Evolutionary conservation across 2,113 vertebrate genomes (phyloP), one percentile per base, ranked within the genome.

Genomic region (Callopanchax toddi): DNA sequence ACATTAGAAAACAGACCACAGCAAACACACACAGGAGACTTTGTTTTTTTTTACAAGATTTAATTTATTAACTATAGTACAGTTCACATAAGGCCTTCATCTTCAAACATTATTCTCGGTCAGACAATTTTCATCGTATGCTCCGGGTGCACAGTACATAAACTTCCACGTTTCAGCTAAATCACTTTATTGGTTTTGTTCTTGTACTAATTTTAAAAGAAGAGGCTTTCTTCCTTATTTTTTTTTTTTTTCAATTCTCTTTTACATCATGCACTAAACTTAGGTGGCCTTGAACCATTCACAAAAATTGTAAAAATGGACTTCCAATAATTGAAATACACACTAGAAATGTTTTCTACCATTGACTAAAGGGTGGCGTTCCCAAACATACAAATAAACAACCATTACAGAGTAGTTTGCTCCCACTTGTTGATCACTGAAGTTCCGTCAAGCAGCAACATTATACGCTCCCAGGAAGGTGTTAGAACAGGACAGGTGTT

Each of bases 61-160:
- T 92, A 93, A 94, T 95, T 96, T 95, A 96, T 96, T 95, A 94
- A 94, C 94, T 96, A 95, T 95, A 89, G 91, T 96, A 96, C 94
- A 96, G 92, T 89, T 95, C 93, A 94, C 92, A 92, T 95, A 94
- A 95, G 94, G 94, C 94, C 93, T 93, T 94, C 91, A 92, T 92
- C 91, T 94, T 94, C 92, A 91, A 93, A 94, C 93, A 94, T 91
- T 92, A 91, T 93, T 82, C 91, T 93, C 92, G 93, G 90, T 91
- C 92, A 93, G 92, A 94, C 93, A 91, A 90, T 94, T 91, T 93
- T 90, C 92, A 94, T 78, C 73, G 83, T 86, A 89, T 84, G 76
- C 82, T 88, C 78, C 86, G 84, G 83, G 81, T 90, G 89, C 85
- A 84, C 87, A 83, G 79, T 89, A 86, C 82, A 83, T 83, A 81